Evolutionary conservation across 2,113 vertebrate species (phyloP), one percentile per base, ranked within the genome.

Genomic region (Osmerus eperlanus): DNA sequence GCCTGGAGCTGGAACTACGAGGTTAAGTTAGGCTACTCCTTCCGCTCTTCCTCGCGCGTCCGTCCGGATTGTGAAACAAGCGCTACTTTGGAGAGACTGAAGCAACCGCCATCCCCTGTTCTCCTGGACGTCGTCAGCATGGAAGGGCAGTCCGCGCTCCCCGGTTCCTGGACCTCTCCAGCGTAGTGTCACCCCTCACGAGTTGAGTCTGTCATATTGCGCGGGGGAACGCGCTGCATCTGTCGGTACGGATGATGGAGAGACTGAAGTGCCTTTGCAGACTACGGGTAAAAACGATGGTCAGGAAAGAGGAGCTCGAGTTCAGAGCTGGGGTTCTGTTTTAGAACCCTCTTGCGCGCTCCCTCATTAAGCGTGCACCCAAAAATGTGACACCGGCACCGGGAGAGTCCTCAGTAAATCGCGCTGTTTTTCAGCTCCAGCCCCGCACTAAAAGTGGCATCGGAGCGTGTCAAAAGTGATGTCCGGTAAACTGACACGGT

Each of bases 101-200:
- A 67, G 68, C 25, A 64, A 81, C 79, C 78, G 72, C 76, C 69
- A 72, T 81, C 28, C 66, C 28, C 68, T 68, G 56, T 9, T 56
- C 36, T 53, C 41, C 71, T 68, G 70, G 28, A 52, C 25, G 32
- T 54, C 41, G 8, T 25, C 13, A 32, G 47, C 70, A 54, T 29
- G 54, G 69, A 53, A 62, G 56, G 25, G 55, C 59, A 65, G 61
- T 15, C 3, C 41, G 58, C 71, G 51, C 65, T 70, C 66, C 36
- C 32, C 29, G 25, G 54, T 71, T 67, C 29, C 54, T 16, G 64
- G 53, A 56, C 58, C 71, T 65, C 53, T 61, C 13, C 51, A 3
- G 13, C 28, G 47, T 12, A 69, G 73, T 68, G 59, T 67, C 53
- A 64, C 53, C 74, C 72, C 65, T 67, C 62, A 19, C 58, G 25